Conservation (phyloP, 2,797 vertebrate genomes). For the Hypotaenidia philippensis region DNA sequence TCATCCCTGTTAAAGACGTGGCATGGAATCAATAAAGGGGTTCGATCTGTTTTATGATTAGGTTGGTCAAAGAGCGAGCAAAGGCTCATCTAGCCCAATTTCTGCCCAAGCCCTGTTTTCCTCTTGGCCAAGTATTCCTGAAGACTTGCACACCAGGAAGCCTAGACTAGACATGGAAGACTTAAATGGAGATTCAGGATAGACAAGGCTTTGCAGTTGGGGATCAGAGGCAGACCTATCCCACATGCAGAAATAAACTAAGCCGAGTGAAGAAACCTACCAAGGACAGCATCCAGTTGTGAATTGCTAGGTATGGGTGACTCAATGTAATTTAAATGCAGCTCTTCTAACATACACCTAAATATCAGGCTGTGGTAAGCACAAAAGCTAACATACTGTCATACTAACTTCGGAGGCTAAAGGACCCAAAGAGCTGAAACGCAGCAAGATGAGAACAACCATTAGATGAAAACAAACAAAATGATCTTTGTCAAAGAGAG, state of each 20-base stretch:
- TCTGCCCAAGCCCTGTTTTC: background rate
- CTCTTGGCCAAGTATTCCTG: background rate
- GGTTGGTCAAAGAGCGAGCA: background rate
- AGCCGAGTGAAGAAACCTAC: background rate
- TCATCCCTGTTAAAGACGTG: background rate
- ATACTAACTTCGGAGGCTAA: background rate
- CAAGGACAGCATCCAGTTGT: background rate
- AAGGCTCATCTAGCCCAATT: background rate
- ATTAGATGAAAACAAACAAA: background rate
- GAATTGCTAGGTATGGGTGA: background rate
- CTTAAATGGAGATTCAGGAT: background rate
- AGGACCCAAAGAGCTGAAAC: background rate
- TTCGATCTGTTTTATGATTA: background rate
- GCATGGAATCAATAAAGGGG: background rate
- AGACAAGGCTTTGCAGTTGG: background rate
- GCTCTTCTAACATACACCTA: background rate
- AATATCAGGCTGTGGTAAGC: background rate
- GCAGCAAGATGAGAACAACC: background rate
- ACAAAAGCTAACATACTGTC: background rate
- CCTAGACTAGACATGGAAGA: background rate
- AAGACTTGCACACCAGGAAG: background rate
- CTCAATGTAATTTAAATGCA: background rate
- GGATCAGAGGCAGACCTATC: background rate
- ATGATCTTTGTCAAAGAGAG: background rate
- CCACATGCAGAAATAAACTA: background rate